Base-by-base conservation (phyloP, 2,888 invertebrate species). In the Lasioglossum oenotherae region DNA sequence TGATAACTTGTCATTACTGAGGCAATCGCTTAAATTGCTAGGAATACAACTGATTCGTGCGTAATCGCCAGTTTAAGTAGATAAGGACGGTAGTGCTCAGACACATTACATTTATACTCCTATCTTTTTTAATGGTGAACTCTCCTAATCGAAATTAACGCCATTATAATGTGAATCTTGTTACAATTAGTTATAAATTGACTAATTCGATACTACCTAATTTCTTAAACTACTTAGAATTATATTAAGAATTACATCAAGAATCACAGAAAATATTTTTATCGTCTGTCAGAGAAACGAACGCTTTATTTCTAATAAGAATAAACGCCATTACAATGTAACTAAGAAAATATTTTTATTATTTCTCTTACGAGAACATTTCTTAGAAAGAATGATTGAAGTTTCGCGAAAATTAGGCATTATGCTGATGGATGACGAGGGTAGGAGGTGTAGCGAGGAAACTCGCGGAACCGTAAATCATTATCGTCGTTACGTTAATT, bases 401-500 rank as follows among this genome's bases (percentile, higher is more conserved):
- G 16, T 38, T n/a, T 23, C 4, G 35, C 23, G 10, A 38, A 69
- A 69, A 69, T 10, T 1, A 10, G 38, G 38, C 10, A 23, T 19
- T 38, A 38, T 23, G 4, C 5, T 10, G 69, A 23, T 23, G 38
- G 12, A 23, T 4, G 38, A 69, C 19, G 23, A 23, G 8, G 38
- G 67, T 6, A 8, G 67, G 19, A 23, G 38, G 38, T 10, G 69
- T 38, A 46, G 35, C 72, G 35, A 41, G 67, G 57, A 27, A 74
- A 57, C 23, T 38, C n/a, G n/a, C 53, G 23, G 2, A n/a, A 67
- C 64, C 84, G 81, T 87, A 87, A 87, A 87, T 87, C 87, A 85
- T 86, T 82, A 86, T 86, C 80, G 77, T 83, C 80, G 81, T 81
- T 77, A 71, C n/a, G 79, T 83, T 87, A 87, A 87, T 87, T 87